These are phyloP conservation scores for Apteryx mantelli DNA, from an alignment of 2,113 vertebrate species.

Conservation along the genomic window DNA sequence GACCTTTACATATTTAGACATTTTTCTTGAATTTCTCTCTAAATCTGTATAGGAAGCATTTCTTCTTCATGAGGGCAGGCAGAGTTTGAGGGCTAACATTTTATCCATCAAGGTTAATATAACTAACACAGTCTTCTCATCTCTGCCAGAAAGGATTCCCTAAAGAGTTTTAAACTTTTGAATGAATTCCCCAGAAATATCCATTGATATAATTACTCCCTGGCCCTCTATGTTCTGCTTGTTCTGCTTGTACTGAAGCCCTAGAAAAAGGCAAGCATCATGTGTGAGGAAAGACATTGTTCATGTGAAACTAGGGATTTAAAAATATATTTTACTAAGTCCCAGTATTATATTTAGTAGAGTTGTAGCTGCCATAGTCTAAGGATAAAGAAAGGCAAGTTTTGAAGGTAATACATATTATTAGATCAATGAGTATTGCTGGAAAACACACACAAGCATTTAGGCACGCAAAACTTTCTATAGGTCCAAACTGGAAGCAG, in stretches of 20 bases:
- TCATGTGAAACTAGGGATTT: conserved; percentile 9
- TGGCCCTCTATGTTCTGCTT: background rate
- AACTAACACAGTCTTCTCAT: background rate
- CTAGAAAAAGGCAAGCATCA: conserved; percentile 14
- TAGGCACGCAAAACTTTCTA: background rate
- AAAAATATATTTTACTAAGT: conserved; percentile 30
- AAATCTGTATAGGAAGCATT: background rate
- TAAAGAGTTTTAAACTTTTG: conserved; percentile 18
- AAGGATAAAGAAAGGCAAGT: conserved; percentile 44
- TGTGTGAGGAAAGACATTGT: background rate
- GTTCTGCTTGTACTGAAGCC: background rate
- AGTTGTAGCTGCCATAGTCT: background rate
- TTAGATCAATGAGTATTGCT: background rate
- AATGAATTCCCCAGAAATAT: conserved; percentile 18
- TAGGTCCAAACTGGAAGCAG: background rate
- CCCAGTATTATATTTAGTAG: conserved; percentile 37
- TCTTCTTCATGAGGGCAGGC: background rate
- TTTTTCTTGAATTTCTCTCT: background rate
- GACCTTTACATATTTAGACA: background rate
- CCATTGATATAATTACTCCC: conserved; percentile 18
- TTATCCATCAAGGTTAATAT: conserved; percentile 13
- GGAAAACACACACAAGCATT: background rate
- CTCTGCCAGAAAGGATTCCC: background rate
- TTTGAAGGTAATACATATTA: background rate
- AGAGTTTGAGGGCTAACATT: background rate